Base-by-base conservation (phyloP, 2,113 vertebrate species). In the Origma solitaria region DNA sequence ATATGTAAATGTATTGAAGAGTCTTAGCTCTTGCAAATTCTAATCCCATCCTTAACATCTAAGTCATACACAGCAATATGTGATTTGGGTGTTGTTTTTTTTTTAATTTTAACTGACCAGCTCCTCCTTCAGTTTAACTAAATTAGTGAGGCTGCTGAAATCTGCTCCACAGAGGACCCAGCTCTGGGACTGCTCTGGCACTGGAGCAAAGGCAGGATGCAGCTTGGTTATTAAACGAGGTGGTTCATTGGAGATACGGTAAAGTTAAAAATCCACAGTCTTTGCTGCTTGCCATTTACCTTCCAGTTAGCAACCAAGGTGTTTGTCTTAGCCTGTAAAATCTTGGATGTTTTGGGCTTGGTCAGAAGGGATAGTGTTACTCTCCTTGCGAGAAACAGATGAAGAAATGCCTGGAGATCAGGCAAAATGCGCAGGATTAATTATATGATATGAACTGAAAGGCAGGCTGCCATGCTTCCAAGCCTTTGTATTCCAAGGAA, bases 1-100 rank as follows among this genome's bases (percentile, higher is more conserved):
- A 23, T 33, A 96, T 95, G 90, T 60, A 94, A 90, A 95, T 83
- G 11, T 81, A 77, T 40, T 90, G 76, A 91, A 88, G 65, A 88
- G 30, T 58, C 54, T 94, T 85, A 47, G 78, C 54, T 90, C 38
- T 47, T 89, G 58, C 22, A 82, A 93, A 90, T 90, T 95, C 75
- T 72, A 82, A 69, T 84, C 89, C 50, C 42, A 54, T 64, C 45
- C 47, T 85, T 86, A 82, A 73, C 50, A 92, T 80, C 78, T 54
- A 93, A 87, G 77, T 82, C 53, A 87, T 79, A 95, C 24, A 66
- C 22, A 69, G 50, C 37, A 89, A 49, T 79, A 80, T 61, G 37
- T 71, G 24, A 38, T 87, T 38, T 64, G 60, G 51, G 35, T 31
- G 22, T 20, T 64, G 17, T 1, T 30, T 71, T 38, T 70, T 56